Percentiles rank a stretch among this genome's conserved stretches.
Conservation (phyloP, 2,888 invertebrate genomes). For the Diarsia dahlii region DNA sequence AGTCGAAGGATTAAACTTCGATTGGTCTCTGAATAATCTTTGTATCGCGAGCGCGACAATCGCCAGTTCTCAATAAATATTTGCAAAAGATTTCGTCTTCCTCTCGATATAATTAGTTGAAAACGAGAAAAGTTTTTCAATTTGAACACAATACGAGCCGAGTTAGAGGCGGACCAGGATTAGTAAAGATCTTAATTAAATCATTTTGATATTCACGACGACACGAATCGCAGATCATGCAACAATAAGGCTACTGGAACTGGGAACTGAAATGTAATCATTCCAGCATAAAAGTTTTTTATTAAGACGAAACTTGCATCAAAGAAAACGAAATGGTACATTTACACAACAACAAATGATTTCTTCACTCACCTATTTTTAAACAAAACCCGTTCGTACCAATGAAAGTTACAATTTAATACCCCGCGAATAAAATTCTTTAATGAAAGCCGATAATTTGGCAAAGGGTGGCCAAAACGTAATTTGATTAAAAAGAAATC, state of each 20-base stretch:
- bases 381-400: constrained; percentile 25
- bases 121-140: constrained; percentile 89
- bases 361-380: background rate
- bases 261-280: background rate
- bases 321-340: background rate
- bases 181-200: constrained; percentile 82
- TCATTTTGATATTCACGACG: constrained; percentile 71
- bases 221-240: constrained; percentile 64
- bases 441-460: constrained; percentile 50
- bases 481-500: constrained; percentile 78
- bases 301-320: background rate
- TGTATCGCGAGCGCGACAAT: constrained; percentile 70
- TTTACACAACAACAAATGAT: background rate
- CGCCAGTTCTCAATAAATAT: constrained; percentile 81
- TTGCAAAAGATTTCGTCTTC: constrained; percentile 82
- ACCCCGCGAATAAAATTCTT: constrained; percentile 32
- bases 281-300: background rate
- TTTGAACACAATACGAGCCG: constrained; percentile 83
- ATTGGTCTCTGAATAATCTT: constrained; percentile 56
- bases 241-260: constrained; percentile 24
- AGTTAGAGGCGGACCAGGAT: constrained; percentile 76
- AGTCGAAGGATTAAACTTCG: constrained; percentile 42
- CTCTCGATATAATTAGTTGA: constrained; percentile 83
- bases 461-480: constrained; percentile 69
- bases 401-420: constrained; percentile 42